Evolutionary conservation across 2,888 invertebrate species (phyloP), one percentile per base, ranked within the genome.

Genomic region (Mamestra brassicae): DNA sequence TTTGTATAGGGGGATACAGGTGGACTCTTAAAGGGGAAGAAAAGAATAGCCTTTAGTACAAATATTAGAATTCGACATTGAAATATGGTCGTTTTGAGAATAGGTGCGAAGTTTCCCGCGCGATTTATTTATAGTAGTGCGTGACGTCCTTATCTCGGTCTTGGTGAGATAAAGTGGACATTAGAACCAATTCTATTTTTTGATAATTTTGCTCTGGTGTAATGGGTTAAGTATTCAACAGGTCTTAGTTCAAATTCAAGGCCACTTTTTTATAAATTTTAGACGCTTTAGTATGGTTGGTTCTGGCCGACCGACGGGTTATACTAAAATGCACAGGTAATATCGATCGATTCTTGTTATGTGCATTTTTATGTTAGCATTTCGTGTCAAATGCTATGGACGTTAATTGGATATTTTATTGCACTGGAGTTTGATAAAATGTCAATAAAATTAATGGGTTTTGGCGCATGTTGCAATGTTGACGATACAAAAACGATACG

Each of bases 1-100:
- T 96, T 96, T 96, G 90, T 93, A 87, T 87, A 89, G 89, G 92
- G 89, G 92, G 90, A 92, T 90, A 96, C 96, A 96, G 96, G 96
- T 96, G 96, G 86, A 92, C 88, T 90, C 84, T 86, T 82, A 88
- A 92, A 95, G 94, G 93, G 95, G 93, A 92, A 92, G 89, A 87
- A 89, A 88, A 77, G 78, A 84, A 84, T 80, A 81, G 78, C 74
- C 79, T 80, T 76, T 36, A 60, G 47, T 66, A 42, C 62, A 65
- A 76, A 71, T 75, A 76, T 75, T 68, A 63, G 54, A 71, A 69
- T 64, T 69, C 26, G 26, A 36, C 38, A 58, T 78, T 72, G 36
- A 76, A 70, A 72, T 76, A 75, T 60, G 58, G 50, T 66, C 68
- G 58, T 64, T 72, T 81, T 71, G 17, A 17, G 34, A 50, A 26